phyloP scores from a whole-genome alignment of 2,888 invertebrate species.

The Sipunculus nudus region DNA sequence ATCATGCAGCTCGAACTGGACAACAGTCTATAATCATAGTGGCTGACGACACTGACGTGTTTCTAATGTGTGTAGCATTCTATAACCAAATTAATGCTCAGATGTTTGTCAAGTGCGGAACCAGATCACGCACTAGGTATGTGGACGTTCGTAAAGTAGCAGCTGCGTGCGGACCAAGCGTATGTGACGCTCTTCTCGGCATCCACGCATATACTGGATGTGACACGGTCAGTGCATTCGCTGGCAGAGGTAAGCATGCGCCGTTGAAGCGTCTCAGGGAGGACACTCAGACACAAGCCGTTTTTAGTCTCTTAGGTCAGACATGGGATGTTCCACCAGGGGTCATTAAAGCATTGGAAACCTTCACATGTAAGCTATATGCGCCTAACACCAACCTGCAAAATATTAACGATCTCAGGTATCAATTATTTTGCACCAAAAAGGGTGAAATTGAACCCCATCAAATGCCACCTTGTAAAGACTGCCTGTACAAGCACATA shows the following conservation, averaged over 20 bases:
- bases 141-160: slow-evolving; percentile 3
- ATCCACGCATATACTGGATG: slow-evolving; percentile 1
- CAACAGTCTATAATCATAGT: neutral
- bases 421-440: neutral
- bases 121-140: neutral
- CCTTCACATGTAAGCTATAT: slow-evolving; percentile 7
- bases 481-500: no score
- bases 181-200: neutral
- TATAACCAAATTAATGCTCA: neutral
- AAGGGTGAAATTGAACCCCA: neutral
- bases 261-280: slow-evolving; percentile 2
- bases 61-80: neutral
- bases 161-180: neutral
- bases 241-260: neutral
- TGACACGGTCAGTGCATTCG: no score
- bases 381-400: neutral
- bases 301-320: no score
- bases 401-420: neutral
- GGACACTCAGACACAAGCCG: no score
- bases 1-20: slow-evolving; percentile 1
- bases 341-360: no score
- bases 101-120: neutral
- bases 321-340: no score
- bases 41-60: slow-evolving; percentile 7
- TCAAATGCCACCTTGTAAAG: neutral